These are phyloP conservation scores for Anisognathus igniventris DNA, from an alignment of 2,797 vertebrate species.

Conservation along the genomic window DNA sequence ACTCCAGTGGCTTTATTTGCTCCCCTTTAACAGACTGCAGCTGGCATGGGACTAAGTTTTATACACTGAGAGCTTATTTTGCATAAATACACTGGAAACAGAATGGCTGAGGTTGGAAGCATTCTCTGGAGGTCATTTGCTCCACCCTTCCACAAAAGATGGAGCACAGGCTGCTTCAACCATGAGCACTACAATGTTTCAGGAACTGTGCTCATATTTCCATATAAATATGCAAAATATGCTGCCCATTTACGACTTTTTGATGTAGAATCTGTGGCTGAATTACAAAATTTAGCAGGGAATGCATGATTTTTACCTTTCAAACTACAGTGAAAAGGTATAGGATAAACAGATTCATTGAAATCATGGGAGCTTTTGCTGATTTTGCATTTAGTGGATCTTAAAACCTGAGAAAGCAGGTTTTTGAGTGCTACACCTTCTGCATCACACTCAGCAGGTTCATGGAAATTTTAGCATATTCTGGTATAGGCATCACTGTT, in stretches of 20 bases:
- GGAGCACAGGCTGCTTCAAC: background rate
- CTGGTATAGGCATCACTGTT: background rate
- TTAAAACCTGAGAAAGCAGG: background rate
- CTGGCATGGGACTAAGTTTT: background rate
- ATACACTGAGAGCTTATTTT: background rate
- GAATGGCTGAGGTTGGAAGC: background rate
- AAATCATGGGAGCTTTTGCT: background rate
- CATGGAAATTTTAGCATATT: background rate
- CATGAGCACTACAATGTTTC: background rate
- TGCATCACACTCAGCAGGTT: background rate
- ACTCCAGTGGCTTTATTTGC: background rate
- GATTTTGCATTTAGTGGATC: background rate
- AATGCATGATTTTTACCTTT: background rate
- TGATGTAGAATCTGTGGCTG: background rate
- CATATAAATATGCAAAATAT: background rate
- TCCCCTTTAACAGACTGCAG: background rate
- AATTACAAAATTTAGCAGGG: background rate
- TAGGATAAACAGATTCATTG: background rate
- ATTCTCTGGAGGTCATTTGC: background rate
- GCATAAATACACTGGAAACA: background rate
- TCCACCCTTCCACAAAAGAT: background rate
- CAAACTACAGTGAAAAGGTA: background rate
- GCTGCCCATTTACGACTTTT: background rate
- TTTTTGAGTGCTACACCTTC: background rate
- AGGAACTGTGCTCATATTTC: background rate